These are phyloP conservation scores for Octodonta nipae DNA, from an alignment of 2,888 invertebrate species.

Conservation along the genomic window DNA sequence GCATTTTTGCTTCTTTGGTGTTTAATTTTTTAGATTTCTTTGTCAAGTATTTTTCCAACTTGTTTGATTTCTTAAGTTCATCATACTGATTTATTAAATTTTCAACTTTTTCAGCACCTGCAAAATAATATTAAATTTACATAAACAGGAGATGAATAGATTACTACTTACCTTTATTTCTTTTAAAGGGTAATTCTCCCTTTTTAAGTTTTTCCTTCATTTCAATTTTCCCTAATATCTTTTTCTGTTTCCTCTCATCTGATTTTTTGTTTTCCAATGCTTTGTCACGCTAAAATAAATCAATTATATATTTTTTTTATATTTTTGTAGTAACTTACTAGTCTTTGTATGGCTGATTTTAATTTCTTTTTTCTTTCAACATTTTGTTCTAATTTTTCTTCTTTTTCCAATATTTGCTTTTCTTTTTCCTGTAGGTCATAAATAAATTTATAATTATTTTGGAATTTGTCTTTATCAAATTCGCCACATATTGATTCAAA, in stretches of 20 bases:
- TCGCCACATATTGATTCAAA: constrained; percentile 77
- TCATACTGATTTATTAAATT: constrained; percentile 68
- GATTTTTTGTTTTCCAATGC: constrained; percentile 50
- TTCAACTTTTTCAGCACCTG: constrained; percentile 66
- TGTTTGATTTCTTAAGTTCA: constrained; percentile 62
- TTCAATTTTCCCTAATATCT: constrained; percentile 42
- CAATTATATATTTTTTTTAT: no score
- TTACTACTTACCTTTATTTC: constrained; percentile 59
- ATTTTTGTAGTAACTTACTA: constrained; percentile 35
- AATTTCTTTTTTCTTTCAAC: constrained; percentile 50
- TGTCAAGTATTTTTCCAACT: constrained; percentile 67
- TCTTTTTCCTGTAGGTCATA: constrained; percentile 59
- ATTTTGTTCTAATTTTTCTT: constrained; percentile 48
- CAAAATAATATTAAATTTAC: constrained; percentile 26
- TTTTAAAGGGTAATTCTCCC: constrained; percentile 59
- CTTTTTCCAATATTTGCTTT: constrained; percentile 46
- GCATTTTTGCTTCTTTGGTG: no score
- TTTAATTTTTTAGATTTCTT: constrained; percentile 65
- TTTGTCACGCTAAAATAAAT: constrained; percentile 51
- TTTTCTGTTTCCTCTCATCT: constrained; percentile 42
- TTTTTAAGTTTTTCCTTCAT: constrained; percentile 45
- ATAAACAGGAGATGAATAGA: neutral
- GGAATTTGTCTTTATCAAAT: constrained; percentile 61
- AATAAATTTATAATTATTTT: constrained; percentile 65
- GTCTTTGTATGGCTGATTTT: constrained; percentile 56